Evolutionary conservation across 2,797 vertebrate genomes (phyloP).

Genomic region (Triplophysa yarkandensis): DNA sequence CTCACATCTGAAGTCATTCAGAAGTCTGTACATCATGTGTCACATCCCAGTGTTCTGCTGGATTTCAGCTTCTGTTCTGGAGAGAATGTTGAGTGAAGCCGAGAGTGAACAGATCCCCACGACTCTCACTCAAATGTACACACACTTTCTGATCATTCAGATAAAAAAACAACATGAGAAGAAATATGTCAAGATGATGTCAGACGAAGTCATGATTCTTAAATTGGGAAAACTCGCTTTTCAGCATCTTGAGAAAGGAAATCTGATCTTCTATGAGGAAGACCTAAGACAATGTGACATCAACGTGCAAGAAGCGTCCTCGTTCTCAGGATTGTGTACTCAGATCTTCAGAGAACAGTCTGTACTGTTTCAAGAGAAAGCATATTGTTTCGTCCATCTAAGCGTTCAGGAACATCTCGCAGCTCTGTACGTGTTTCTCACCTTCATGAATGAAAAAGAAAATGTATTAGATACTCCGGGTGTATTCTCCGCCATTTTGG

Average conservation of each 20-base stretch:
- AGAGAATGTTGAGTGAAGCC: slow-evolving; percentile 9
- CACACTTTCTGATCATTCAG: slow-evolving; percentile 22
- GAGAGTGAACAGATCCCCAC: slow-evolving; percentile 15
- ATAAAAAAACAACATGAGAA: slow-evolving; percentile 1
- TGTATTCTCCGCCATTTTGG: background rate
- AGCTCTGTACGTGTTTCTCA: background rate
- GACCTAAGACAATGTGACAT: background rate
- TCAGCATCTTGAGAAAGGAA: background rate
- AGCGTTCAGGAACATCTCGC: slow-evolving; percentile 16
- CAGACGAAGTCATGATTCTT: background rate
- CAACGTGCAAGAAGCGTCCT: background rate
- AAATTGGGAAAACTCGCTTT: slow-evolving; percentile 12
- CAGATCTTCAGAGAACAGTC: slow-evolving; percentile 18
- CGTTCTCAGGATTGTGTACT: slow-evolving; percentile 4
- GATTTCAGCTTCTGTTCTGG: slow-evolving; percentile 27
- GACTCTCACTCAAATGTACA: slow-evolving; percentile 39
- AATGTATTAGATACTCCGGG: background rate
- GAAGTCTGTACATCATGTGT: slow-evolving; percentile 39
- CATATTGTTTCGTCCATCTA: slow-evolving; percentile 14
- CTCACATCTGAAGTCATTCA: slow-evolving; percentile 29
- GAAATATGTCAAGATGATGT: background rate
- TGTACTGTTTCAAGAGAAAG: background rate
- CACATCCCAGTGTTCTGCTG: slow-evolving; percentile 46
- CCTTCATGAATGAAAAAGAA: slow-evolving; percentile 3
- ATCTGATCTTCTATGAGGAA: slow-evolving; percentile 3